Conservation (phyloP, 2,888 invertebrate species). For the Hypomecis atomaria region DNA sequence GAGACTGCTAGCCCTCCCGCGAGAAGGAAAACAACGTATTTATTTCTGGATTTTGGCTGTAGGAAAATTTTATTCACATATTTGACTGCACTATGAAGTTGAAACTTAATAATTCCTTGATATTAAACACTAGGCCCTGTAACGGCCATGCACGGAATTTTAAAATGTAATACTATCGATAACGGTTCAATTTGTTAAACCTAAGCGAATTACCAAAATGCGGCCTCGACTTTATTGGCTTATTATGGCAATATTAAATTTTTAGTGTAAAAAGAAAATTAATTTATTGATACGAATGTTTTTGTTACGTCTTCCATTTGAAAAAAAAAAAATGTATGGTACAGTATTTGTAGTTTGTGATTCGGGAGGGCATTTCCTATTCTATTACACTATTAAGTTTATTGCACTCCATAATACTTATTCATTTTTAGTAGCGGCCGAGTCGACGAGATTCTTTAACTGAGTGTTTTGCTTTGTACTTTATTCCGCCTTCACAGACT, state of each 20-base stretch:
- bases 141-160: neutral
- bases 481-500: conserved; percentile 16
- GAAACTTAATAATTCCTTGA: neutral
- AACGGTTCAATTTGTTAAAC: neutral
- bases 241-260: conserved; percentile 35
- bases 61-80: neutral
- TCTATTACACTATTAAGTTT: conserved; percentile 77
- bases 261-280: conserved; percentile 49
- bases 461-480: conserved; percentile 1
- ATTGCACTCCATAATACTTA: conserved; percentile 72
- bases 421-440: conserved; percentile 53
- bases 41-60: conserved; percentile 9
- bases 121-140: neutral
- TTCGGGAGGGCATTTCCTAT: conserved; percentile 80
- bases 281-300: conserved; percentile 51
- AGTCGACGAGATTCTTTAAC: conserved; percentile 36
- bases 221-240: conserved; percentile 26
- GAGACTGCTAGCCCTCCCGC: conserved; percentile 68
- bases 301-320: conserved; percentile 67
- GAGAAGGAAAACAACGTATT: conserved; percentile 40
- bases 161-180: neutral
- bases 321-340: conserved; percentile 49
- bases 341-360: conserved; percentile 64
- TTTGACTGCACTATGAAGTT: neutral
- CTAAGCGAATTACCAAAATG: neutral